Conservation (phyloP, 53 echinoderm and acorn worm genomes). For the Arbacia lixula region DNA sequence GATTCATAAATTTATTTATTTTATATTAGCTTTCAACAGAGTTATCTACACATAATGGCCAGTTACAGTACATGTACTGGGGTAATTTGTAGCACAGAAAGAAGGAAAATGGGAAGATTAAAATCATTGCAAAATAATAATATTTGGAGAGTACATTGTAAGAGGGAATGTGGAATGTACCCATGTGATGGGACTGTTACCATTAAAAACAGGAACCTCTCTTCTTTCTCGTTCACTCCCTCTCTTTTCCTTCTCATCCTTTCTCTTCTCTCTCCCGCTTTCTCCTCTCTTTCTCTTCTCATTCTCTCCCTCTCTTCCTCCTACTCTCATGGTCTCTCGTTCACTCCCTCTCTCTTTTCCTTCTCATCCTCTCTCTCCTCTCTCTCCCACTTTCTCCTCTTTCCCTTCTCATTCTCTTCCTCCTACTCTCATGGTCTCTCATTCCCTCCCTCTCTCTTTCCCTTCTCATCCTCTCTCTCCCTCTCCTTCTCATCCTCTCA, state of each 20-base stretch:
- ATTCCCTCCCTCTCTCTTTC: background rate
- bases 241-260: background rate
- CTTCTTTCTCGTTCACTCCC: background rate
- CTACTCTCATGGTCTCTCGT: conserved; percentile 1
- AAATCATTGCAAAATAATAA: too few relatives aligned
- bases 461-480: background rate
- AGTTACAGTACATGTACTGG: too few relatives aligned
- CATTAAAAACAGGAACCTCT: background rate
- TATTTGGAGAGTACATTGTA: too few relatives aligned
- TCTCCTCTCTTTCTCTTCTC: background rate
- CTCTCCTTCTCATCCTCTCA: background rate
- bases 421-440: background rate
- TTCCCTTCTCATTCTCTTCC: background rate
- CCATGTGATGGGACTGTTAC: too few relatives aligned
- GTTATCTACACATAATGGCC: too few relatives aligned
- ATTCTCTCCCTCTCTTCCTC: background rate
- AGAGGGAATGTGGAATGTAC: too few relatives aligned
- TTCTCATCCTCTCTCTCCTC: background rate
- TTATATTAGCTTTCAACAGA: too few relatives aligned
- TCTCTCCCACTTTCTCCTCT: background rate
- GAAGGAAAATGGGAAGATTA: too few relatives aligned
- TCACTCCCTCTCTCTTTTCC: background rate
- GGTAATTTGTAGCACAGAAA: too few relatives aligned
- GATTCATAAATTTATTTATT: too few relatives aligned
- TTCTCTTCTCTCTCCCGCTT: background rate